Evolutionary conservation across 2,797 vertebrate species (phyloP), one percentile per base, ranked within the genome.

Genomic region (Anguilla anguilla): DNA sequence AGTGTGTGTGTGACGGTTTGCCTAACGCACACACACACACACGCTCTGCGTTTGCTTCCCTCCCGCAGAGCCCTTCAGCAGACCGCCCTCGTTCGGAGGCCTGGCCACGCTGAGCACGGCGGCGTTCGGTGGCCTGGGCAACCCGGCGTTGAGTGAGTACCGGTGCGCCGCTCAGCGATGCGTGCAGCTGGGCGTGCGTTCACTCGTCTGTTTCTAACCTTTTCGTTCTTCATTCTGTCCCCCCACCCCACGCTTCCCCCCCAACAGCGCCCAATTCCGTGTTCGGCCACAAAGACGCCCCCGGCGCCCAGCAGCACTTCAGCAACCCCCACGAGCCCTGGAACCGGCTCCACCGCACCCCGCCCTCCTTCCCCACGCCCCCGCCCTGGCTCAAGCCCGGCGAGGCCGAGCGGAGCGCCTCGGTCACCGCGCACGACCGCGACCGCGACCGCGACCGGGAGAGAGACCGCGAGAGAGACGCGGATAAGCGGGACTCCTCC

Each of bases 311-410:
- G 96, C 95, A 95, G 93, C 96, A 96, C 95, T 96, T 96, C 93
- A 96, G 94, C 94, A 96, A 95, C 95, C 94, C 94, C 94, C 98
- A 99, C 92, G 98, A 99, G 93, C 98, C 98, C 85, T 99, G 98
- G 98, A 99, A 99, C 96, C 97, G 98, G 91, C 97, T 99, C 89
- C 98, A 99, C 95, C 97, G 98, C 90, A 99, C 98, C 4, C 98
- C 98, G 77, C 98, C 98, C 83, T 99, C 98, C 91, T 99, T 99
- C 95, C 98, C 98, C 92, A 99, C 98, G 51, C 98, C 98, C n/a
- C 98, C 98, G 35, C 98, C 98, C 90, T 99, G 98, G 98, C 97
- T 99, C 92, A 99, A 99, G 94, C 97, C 98, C 10, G 97, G 97
- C 92, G 98, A 99, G 91, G 95, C 97, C 13, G 98, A 99, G 95